Percentiles rank a stretch among this genome's conserved stretches.
phyloP scores from a whole-genome alignment of 1,140 invertebrate genomes.

The Gonatopus flavifemur region DNA sequence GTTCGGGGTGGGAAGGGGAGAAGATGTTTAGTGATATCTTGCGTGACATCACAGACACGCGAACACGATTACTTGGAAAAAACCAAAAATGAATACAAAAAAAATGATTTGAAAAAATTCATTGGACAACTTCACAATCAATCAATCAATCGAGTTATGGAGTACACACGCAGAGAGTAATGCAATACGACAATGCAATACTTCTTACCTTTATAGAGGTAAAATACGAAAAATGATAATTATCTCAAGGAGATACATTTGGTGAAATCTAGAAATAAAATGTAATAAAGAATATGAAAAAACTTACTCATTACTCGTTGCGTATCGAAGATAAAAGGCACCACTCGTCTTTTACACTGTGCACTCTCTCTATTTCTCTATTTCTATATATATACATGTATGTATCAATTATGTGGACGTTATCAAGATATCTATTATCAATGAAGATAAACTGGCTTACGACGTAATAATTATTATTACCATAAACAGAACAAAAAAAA shows the following conservation, averaged over 20 bases:
- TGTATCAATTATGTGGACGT: conserved; percentile 15
- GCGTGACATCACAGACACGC: conserved; percentile 46
- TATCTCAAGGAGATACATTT: too few species aligned
- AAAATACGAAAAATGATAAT: too few species aligned
- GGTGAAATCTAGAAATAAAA: too few species aligned
- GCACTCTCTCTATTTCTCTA: conserved; percentile 11
- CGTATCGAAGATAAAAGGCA: conserved; percentile 21
- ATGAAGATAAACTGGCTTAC: conserved; percentile 7
- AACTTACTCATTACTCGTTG: conserved; percentile 22
- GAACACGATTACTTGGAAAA: conserved; percentile 45
- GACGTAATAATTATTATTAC: neutral
- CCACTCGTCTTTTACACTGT: conserved; percentile 21
- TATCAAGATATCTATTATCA: conserved; percentile 13
- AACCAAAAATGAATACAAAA: conserved; percentile 31
- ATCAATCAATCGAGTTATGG: conserved; percentile 39
- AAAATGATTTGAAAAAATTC: too few species aligned
- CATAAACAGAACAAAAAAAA: neutral
- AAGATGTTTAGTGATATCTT: conserved; percentile 53
- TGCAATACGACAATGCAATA: too few species aligned
- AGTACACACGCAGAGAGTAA: conserved; percentile 40
- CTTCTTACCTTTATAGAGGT: too few species aligned
- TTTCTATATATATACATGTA: too few species aligned
- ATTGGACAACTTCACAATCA: too few species aligned
- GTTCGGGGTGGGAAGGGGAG: conserved; percentile 42
- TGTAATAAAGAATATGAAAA: too few species aligned